Evolutionary conservation across 1,140 invertebrate species (phyloP), one percentile per base, ranked within the genome.

Genomic region (Drosophila cardini): DNA sequence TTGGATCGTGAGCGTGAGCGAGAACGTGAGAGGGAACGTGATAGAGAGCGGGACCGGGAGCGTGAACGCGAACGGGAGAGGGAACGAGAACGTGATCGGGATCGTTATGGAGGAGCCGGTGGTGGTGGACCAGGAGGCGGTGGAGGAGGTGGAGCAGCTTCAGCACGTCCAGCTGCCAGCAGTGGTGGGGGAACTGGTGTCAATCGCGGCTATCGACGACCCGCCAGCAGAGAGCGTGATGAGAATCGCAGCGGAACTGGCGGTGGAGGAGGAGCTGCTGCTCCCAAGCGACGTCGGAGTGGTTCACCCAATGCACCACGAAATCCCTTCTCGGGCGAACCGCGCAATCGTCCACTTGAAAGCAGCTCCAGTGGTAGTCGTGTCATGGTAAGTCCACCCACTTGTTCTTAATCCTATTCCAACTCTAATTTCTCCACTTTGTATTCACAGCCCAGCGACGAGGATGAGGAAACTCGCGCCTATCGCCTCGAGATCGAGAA

Each of bases 401-500:
- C 10, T 5, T 10, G 5, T n/a, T 4, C 15, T 53, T 9, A 16
- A 11, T 0, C 5, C 21, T 53, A 10, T 7, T 26, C 42, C n/a
- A 4, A 21, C 3, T 13, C 5, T 2, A 26, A 34, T 42, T 30
- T 21, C n/a, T n/a, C 42, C 7, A 2, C 10, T 21, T 30, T 11
- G 15, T 11, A 45, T 83, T 90, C 36, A 36, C 56, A 92, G 90
- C 92, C 92, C 52, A 87, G 84, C 76, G 93, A 94, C 45, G 94
- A 94, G 58, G 95, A 95, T 86, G 94, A 94, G 64, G 94, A 95
- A 84, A 94, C 94, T 77, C 92, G 93, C 50, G 94, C 93, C 21
- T 95, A 95, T 76, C 92, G 94, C n/a, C 92, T 93, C 63, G 94
- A 95, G 82, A 95, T 95, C 75, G 94, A 95, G 80, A 94, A 95